Percentiles rank a stretch among this genome's conserved stretches.
phyloP scores from a whole-genome alignment of 2,888 invertebrate genomes.

The Epinotia bilunana region DNA sequence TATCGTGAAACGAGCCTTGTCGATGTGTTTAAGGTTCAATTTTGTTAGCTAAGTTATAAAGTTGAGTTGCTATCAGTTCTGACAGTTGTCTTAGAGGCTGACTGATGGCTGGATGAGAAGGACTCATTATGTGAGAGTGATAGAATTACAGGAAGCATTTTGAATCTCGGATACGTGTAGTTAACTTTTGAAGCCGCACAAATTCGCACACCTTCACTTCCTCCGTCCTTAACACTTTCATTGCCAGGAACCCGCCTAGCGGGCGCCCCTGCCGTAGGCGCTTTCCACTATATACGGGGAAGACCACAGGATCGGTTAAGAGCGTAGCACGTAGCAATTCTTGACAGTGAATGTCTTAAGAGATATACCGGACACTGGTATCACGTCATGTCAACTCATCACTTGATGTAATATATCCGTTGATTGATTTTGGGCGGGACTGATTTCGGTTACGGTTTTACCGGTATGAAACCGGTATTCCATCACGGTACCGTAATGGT shows the following conservation, averaged over 20 bases:
- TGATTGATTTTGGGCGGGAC: too few relatives aligned
- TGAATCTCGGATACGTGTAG: slow-evolving; percentile 7
- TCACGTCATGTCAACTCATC: background rate
- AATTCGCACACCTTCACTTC: too few relatives aligned
- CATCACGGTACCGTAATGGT: too few relatives aligned
- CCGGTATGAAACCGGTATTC: too few relatives aligned
- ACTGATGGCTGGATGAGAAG: too few relatives aligned
- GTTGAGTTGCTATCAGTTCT: background rate
- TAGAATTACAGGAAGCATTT: slow-evolving; percentile 1
- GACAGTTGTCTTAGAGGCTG: background rate
- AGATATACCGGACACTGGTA: background rate
- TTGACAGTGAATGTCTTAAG: background rate
- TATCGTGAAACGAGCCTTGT: background rate
- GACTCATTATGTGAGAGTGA: background rate
- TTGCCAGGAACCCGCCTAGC: too few relatives aligned
- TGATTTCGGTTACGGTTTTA: too few relatives aligned
- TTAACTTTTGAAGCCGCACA: background rate
- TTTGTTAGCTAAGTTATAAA: slow-evolving; percentile 7
- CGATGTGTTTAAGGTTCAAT: slow-evolving; percentile 1
- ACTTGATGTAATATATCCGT: background rate
- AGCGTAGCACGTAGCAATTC: too few relatives aligned
- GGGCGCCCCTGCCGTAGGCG: too few relatives aligned
- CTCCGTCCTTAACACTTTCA: too few relatives aligned
- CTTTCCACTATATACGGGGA: too few relatives aligned
- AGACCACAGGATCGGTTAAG: too few relatives aligned